A percentile compares a stretch with the other conserved stretches of the same genome.
Evolutionary conservation across 2,113 vertebrate species (phyloP).

Genomic region (Tyto alba): DNA sequence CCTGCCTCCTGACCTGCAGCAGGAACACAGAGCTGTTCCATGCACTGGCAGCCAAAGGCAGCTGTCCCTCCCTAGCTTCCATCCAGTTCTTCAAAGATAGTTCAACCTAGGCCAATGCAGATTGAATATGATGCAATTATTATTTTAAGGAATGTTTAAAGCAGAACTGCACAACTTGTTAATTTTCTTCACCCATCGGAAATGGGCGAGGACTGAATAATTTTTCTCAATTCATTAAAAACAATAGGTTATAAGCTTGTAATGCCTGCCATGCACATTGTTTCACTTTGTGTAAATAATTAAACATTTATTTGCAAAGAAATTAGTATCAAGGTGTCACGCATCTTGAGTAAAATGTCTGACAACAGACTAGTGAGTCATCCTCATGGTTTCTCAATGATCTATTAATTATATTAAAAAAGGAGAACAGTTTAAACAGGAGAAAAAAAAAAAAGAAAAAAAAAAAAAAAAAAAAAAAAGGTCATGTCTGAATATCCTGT

Average conservation of each 20-base stretch:
- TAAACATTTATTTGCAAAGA: background rate
- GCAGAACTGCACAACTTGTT: background rate
- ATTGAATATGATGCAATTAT: background rate
- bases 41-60: background rate
- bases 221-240: background rate
- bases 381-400: background rate
- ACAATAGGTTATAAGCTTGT: background rate
- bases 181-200: background rate
- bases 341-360: background rate
- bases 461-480: background rate
- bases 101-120: background rate
- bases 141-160: background rate
- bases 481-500: background rate
- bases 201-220: background rate
- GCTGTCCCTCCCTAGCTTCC: background rate
- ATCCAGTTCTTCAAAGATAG: background rate
- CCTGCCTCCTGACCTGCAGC: background rate
- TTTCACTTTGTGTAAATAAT: background rate
- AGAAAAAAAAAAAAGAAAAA: background rate
- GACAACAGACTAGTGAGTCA: background rate
- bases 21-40: background rate
- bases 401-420: background rate
- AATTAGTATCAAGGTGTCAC: background rate
- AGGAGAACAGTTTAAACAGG: background rate
- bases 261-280: background rate